These are phyloP conservation scores for Heteromurus nitidus DNA, from an alignment of 2,888 invertebrate genomes.

Conservation along the genomic window DNA sequence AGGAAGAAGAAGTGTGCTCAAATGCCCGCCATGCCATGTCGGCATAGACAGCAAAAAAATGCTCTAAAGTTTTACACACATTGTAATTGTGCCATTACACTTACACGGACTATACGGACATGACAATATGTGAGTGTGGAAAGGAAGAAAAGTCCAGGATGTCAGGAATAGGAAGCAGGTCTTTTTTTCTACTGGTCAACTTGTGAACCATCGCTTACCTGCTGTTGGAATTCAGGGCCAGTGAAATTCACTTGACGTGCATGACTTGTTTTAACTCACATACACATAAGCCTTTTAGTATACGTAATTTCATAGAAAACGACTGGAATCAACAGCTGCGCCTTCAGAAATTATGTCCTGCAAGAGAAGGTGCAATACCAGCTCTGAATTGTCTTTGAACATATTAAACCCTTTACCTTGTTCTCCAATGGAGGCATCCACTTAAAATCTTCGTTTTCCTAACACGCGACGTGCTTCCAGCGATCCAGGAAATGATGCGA, in stretches of 20 bases:
- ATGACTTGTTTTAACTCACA: no score
- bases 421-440: no score
- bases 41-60: background rate
- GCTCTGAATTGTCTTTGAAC: no score
- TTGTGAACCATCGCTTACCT: slow-evolving; percentile 53
- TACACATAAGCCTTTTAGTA: no score
- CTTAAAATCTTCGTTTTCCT: no score
- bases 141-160: slow-evolving; percentile 18
- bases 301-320: no score
- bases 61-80: background rate
- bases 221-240: slow-evolving; percentile 33
- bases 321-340: no score
- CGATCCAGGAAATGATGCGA: no score
- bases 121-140: background rate
- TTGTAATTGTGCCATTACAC: background rate
- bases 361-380: no score
- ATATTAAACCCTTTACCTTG: no score
- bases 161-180: slow-evolving; percentile 36
- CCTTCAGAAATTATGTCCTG: no score
- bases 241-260: slow-evolving; percentile 52
- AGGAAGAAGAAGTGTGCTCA: slow-evolving; percentile 44
- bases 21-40: slow-evolving; percentile 32
- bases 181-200: slow-evolving; percentile 52
- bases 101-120: background rate
- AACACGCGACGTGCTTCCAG: no score